phyloP scores from a whole-genome alignment of 2,797 vertebrate genomes.

The Anabas testudineus region DNA sequence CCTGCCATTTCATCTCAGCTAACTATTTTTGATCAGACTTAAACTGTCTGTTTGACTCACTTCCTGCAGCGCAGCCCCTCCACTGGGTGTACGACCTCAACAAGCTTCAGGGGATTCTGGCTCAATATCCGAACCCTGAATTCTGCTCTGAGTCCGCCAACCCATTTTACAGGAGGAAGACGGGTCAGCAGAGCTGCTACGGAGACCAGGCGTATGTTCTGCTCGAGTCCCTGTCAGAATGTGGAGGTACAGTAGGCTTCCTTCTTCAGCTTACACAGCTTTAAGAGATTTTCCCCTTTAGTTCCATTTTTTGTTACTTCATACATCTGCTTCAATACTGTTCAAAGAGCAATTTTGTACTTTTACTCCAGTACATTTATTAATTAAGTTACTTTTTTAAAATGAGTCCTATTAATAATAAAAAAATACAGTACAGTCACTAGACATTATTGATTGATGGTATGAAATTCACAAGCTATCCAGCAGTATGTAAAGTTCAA shows the following conservation, averaged over 20 bases:
- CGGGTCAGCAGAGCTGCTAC: conserved; percentile 84
- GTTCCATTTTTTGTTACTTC: too few relatives aligned
- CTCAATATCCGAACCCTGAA: conserved; percentile 74
- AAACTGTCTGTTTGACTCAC: neutral
- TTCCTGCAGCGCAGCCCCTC: conserved; percentile 80
- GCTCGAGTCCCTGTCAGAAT: conserved; percentile 82
- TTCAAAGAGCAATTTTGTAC: too few relatives aligned
- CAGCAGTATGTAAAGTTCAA: too few relatives aligned
- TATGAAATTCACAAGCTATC: too few relatives aligned
- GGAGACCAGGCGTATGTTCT: conserved; percentile 85
- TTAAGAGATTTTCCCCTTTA: too few relatives aligned
- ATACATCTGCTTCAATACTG: too few relatives aligned
- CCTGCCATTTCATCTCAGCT: neutral
- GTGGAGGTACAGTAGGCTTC: conserved; percentile 76
- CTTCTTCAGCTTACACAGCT: neutral
- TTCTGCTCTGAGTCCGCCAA: conserved; percentile 82
- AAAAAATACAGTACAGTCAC: too few relatives aligned
- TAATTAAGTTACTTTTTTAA: too few relatives aligned
- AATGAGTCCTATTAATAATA: too few relatives aligned
- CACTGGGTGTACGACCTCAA: conserved; percentile 85
- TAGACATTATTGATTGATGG: too few relatives aligned
- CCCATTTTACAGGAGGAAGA: conserved; percentile 83
- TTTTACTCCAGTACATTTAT: too few relatives aligned
- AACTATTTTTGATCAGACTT: neutral
- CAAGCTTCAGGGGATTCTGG: conserved; percentile 77